Evolutionary conservation across 2,797 vertebrate genomes (phyloP), one percentile per base, ranked within the genome.

Genomic region (Microcaecilia unicolor): DNA sequence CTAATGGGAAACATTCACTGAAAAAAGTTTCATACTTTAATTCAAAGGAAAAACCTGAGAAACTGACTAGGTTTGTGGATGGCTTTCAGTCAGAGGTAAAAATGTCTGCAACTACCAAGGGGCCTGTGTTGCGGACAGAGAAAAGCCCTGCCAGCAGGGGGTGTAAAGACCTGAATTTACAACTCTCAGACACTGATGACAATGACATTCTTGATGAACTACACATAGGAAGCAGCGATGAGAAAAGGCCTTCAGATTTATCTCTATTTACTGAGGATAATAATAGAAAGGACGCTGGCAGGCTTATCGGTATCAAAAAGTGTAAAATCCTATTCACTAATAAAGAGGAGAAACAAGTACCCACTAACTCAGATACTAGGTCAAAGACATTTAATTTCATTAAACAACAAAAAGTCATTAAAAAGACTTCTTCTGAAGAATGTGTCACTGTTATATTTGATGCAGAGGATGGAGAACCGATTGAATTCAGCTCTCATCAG

Each of bases 381-480:
- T 78, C 76, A 8, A 67, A 76, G 54, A 74, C 81, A 10, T 77
- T 83, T 25, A 81, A 80, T 53, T 73, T 90, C 17, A 64, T 87
- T 31, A 86, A 85, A 47, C 81, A 85, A 39, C 74, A 83, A 31
- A 82, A 76, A 34, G 72, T 49, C 35, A 40, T 74, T 12, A 82
- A 77, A 49, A 77, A 79, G 47, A 79, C 83, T 26, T 86, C 87
- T 63, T 91, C 90, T 6, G 87, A 91, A 54, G 89, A 92, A 58
- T 87, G 85, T 34, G 55, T 88, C 18, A 67, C 71, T 0, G 65
- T 84, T 11, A 74, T 91, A 65, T 90, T 87, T 31, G 86, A 92
- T 49, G 85, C 83, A 3, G 81, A 80, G 55, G 78, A 89, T 22
- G 86, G 86, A 10, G 78, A 90, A 37, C 85, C 87, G 5, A 81